Evolutionary conservation across 53 echinoderm and acorn worm species (phyloP).

Genomic region (Astropecten irregularis): DNA sequence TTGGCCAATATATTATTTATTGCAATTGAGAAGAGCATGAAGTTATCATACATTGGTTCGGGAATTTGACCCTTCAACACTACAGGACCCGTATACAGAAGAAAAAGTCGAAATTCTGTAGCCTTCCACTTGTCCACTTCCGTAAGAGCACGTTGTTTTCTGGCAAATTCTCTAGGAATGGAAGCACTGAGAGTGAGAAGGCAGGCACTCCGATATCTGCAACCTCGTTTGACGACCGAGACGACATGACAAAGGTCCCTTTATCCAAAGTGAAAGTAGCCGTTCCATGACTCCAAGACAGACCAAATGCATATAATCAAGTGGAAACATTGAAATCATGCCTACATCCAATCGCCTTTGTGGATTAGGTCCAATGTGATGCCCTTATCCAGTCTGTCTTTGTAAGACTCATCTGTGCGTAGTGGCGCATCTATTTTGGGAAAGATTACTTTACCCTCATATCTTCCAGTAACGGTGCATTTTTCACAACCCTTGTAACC

Average conservation of each 20-base stretch:
- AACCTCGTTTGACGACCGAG: slow-evolving; percentile 15
- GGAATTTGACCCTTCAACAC: slow-evolving; percentile 15
- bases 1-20: slow-evolving; percentile 26
- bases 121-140: slow-evolving; percentile 66
- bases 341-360: slow-evolving; percentile 44
- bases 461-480: slow-evolving; percentile 51
- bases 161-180: slow-evolving; percentile 17
- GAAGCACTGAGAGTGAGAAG: slow-evolving; percentile 7
- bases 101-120: slow-evolving; percentile 57
- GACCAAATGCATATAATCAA: slow-evolving; percentile 76
- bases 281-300: slow-evolving; percentile 64
- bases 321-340: slow-evolving; percentile 60
- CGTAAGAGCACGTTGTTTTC: not conserved
- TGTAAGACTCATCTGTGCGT: slow-evolving; percentile 48
- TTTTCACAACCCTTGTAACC: too few species aligned
- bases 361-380: slow-evolving; percentile 54
- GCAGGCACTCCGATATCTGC: slow-evolving; percentile 45
- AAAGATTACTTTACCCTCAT: slow-evolving; percentile 44
- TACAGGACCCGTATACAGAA: slow-evolving; percentile 58
- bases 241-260: slow-evolving; percentile 61
- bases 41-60: slow-evolving; percentile 45
- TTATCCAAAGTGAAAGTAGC: slow-evolving; percentile 58
- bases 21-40: slow-evolving; percentile 5
- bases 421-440: slow-evolving; percentile 44
- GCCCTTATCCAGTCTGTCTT: slow-evolving; percentile 42